Evolutionary conservation across 1,140 invertebrate genomes (phyloP).

Genomic region (Drosophila equinoxialis): DNA sequence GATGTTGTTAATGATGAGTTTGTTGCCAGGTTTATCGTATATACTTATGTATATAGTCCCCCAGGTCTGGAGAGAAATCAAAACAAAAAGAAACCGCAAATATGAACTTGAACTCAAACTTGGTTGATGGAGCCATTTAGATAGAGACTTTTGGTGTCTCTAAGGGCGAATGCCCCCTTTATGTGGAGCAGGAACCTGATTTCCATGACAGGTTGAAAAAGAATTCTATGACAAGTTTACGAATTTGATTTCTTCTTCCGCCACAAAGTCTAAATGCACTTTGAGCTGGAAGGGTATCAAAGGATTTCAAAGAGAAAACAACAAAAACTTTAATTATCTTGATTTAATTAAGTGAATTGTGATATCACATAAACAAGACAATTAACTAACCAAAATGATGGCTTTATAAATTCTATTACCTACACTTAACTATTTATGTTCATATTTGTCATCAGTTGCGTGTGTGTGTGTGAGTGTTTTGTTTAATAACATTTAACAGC

Average conservation of each 20-base stretch:
- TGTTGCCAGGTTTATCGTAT: conserved; percentile 28
- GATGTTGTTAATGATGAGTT: conserved; percentile 13
- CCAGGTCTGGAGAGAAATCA: conserved; percentile 8
- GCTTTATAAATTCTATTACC: conserved; percentile 2
- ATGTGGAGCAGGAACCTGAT: conserved; percentile 4
- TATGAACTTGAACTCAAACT: conserved; percentile 8
- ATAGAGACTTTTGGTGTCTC: neutral
- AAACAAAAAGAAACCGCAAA: conserved; percentile 6
- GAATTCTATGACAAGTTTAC: too few species aligned
- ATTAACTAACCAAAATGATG: neutral
- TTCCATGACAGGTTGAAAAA: neutral
- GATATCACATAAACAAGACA: neutral
- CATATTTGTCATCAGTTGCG: neutral
- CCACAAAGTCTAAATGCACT: too few species aligned
- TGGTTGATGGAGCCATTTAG: neutral
- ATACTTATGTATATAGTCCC: neutral
- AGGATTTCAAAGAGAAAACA: too few species aligned
- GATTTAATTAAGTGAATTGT: neutral
- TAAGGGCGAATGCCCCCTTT: conserved; percentile 7
- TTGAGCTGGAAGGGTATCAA: too few species aligned
- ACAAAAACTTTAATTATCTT: neutral
- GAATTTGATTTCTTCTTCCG: too few species aligned
- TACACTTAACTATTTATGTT: conserved; percentile 2
- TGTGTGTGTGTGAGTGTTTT: neutral
- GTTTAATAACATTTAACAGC: conserved; percentile 6